These are phyloP conservation scores for Archilochus colubris DNA, from an alignment of 2,113 vertebrate species.

Conservation along the genomic window DNA sequence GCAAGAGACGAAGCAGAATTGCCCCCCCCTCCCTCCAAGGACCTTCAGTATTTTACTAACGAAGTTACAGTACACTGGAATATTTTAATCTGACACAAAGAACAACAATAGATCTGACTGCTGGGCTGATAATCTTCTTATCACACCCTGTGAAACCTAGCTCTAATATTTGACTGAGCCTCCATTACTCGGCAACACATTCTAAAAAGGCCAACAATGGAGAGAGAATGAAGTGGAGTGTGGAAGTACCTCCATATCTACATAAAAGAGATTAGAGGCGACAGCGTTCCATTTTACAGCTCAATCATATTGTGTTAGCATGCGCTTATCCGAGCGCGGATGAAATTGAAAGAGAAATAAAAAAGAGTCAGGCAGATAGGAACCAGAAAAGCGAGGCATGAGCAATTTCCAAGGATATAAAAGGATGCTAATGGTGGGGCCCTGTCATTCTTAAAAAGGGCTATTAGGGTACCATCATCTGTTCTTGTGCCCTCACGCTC, in stretches of 20 bases:
- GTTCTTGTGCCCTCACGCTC: constrained; percentile 86
- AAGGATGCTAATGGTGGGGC: constrained; percentile 90
- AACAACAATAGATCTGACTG: constrained; percentile 80
- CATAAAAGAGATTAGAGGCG: constrained; percentile 95
- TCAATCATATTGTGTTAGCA: constrained; percentile 98
- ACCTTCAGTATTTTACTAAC: constrained; percentile 74
- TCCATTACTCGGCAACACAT: constrained; percentile 78
- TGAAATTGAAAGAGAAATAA: constrained; percentile 98
- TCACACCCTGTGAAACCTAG: constrained; percentile 83
- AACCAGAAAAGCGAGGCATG: constrained; percentile 89
- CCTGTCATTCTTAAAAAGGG: constrained; percentile 94
- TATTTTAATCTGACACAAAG: constrained; percentile 85
- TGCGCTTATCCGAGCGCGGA: constrained; percentile 94
- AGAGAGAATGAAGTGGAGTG: constrained; percentile 82
- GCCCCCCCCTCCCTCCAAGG: constrained; percentile 46
- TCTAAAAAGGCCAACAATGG: constrained; percentile 80
- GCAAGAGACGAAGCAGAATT: constrained; percentile 23
- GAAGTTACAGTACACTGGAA: constrained; percentile 76
- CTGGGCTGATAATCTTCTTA: constrained; percentile 82
- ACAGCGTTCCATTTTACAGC: constrained; percentile 96
- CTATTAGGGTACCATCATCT: constrained; percentile 88
- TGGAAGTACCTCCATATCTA: constrained; percentile 89
- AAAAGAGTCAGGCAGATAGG: constrained; percentile 89
- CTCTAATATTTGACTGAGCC: constrained; percentile 78
- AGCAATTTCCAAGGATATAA: constrained; percentile 95